phyloP scores from a whole-genome alignment of 2,113 vertebrate species.

The Cygnus atratus region DNA sequence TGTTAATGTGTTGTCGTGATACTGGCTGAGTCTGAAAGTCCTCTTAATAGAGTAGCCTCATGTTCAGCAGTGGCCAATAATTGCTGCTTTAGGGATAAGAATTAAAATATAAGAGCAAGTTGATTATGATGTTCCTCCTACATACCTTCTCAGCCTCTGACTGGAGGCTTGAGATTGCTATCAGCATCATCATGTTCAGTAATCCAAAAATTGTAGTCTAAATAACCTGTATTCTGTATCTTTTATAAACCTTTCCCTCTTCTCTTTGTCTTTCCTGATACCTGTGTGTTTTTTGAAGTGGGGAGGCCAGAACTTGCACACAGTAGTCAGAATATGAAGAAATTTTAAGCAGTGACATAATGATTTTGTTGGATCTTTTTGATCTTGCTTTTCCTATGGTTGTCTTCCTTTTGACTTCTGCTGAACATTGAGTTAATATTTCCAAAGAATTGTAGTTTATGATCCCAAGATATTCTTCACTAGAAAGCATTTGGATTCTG shows the following conservation, averaged over 20 bases:
- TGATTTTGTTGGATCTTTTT: background rate
- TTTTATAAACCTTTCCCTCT: background rate
- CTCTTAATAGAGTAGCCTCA: background rate
- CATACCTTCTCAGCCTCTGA: rapidly evolving
- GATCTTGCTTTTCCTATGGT: background rate
- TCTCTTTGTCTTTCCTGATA: background rate
- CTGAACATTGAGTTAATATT: background rate
- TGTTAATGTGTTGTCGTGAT: background rate
- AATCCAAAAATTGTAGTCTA: background rate
- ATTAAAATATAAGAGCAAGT: background rate
- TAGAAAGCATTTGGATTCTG: background rate
- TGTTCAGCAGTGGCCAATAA: background rate
- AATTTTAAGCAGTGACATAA: background rate
- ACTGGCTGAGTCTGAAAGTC: background rate
- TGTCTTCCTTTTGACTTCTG: background rate
- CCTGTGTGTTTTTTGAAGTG: background rate
- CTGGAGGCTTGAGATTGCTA: background rate
- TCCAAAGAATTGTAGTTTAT: background rate
- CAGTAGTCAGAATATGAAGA: background rate
- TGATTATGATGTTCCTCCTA: background rate
- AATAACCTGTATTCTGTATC: background rate
- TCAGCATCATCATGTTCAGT: background rate
- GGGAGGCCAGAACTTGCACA: rapidly evolving
- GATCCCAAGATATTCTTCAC: background rate
- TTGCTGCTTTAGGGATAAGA: background rate